Base-by-base conservation (phyloP, 2,888 invertebrate genomes). In the Caprella mutica region DNA sequence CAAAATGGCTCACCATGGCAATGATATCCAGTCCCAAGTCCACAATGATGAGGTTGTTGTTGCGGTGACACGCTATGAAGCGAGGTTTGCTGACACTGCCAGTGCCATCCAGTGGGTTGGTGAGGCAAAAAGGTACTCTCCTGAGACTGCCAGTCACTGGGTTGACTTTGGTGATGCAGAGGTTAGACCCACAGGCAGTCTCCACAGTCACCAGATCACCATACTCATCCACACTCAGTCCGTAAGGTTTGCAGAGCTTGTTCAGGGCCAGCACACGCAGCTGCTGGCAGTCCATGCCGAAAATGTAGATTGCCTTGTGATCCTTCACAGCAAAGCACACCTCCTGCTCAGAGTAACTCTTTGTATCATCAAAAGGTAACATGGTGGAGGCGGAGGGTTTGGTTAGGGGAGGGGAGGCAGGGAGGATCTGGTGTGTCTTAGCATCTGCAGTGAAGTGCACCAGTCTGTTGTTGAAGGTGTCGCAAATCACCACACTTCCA, bases 201-300 rank as follows among this genome's bases (percentile, higher is more conserved):
- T 89, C 91, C 8, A 84, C 84, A 19, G 91, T 90, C 5, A 94
- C 88, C 12, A 57, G 44, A 29, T 42, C 33, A 14, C 44, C 52
- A 3, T 33, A 35, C 9, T 43, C 57, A 52, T 52, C 43, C 23
- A 35, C 27, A 1, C 43, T 42, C 30, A 56, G 19, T 27, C 56
- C 44, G 35, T 93, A 94, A 0, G 94, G 94, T 74, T 93, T 94
- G 70, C 90, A 87, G 71, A 94, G 93, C 71, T 92, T 93, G 68
- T 85, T 85, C 61, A 85, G 84, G n/a, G 94, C 94, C 71, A 94
- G 93, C 69, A 81, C 82, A 26, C 83, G 75, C 19, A 92, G 74
- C 70, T 85, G 92, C 23, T 77, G 77, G 9, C 94, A 93, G 52
- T 82, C 80, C 39, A 72, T 67, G 19, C 83, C 84, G 70, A 93